These are phyloP conservation scores for Crotalus viridis DNA, from an alignment of 2,113 vertebrate genomes.

Conservation along the genomic window DNA sequence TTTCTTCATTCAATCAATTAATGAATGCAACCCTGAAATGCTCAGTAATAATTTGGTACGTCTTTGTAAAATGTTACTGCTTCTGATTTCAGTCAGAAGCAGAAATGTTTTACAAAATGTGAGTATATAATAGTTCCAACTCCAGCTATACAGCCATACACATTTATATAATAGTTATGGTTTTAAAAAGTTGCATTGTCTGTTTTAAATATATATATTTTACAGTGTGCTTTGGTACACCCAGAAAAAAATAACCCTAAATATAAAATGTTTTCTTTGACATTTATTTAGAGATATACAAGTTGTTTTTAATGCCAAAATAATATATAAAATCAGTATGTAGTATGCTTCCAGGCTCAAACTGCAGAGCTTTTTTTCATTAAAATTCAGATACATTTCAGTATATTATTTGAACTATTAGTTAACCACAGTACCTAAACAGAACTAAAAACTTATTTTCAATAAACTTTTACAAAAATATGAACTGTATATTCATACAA, in stretches of 20 bases:
- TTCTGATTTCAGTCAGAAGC: not conserved
- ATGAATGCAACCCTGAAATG: conserved; percentile 28
- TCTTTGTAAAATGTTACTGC: not conserved
- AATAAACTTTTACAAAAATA: conserved; percentile 10
- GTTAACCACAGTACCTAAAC: not conserved
- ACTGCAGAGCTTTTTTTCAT: not conserved
- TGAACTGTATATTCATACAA: not conserved
- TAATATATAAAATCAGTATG: not conserved
- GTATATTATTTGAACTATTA: conserved; percentile 7
- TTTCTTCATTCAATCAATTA: not conserved
- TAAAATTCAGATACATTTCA: not conserved
- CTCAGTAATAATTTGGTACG: conserved; percentile 34
- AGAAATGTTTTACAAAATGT: conserved; percentile 24
- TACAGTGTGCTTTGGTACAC: conserved; percentile 28
- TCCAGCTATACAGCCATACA: no score
- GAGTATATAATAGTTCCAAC: conserved; percentile 27
- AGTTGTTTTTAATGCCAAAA: not conserved
- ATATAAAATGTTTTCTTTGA: conserved; percentile 43
- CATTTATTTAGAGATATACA: not conserved
- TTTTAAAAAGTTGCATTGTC: conserved; percentile 19
- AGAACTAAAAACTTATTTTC: conserved; percentile 5
- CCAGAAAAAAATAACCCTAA: conserved; percentile 38
- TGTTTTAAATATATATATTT: not conserved
- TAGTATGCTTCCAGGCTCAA: not conserved
- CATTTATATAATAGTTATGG: conserved; percentile 29